Evolutionary conservation across 2,888 invertebrate species (phyloP).

Genomic region (Temnothorax ravouxi): DNA sequence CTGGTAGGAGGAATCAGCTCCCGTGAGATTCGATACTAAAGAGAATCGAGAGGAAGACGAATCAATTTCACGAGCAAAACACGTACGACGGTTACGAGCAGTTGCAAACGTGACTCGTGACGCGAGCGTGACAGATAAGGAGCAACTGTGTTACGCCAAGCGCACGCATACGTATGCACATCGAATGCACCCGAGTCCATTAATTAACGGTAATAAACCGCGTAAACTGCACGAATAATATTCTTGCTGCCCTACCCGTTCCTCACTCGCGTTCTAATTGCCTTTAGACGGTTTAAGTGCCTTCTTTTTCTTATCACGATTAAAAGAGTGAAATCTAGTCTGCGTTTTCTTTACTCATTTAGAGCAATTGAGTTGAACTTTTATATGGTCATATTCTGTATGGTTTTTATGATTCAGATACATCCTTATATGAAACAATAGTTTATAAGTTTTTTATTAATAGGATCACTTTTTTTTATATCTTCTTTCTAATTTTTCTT

Average conservation of each 20-base stretch:
- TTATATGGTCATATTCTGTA: neutral
- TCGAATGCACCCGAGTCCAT: conserved; percentile 74
- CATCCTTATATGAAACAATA: neutral
- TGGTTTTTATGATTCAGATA: neutral
- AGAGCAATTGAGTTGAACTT: conserved; percentile 27
- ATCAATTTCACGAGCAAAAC: conserved; percentile 76
- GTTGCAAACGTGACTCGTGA: conserved; percentile 80
- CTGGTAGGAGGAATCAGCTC: neutral
- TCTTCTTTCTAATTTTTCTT: neutral
- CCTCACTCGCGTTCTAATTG: conserved; percentile 47
- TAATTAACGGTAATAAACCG: conserved; percentile 81
- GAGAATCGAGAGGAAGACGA: conserved; percentile 72
- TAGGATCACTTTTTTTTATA: neutral
- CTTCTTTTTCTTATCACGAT: conserved; percentile 47
- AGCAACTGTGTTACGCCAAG: conserved; percentile 72
- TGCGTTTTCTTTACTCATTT: conserved; percentile 22
- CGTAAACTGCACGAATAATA: conserved; percentile 62
- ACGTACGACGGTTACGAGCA: conserved; percentile 75
- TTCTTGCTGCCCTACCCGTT: conserved; percentile 25
- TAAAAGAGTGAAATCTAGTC: conserved; percentile 25
- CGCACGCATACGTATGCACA: conserved; percentile 49
- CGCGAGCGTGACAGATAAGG: conserved; percentile 78
- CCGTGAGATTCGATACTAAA: conserved; percentile 31
- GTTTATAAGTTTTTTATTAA: neutral
- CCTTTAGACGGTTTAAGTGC: conserved; percentile 36